These are phyloP conservation scores for Copsychus sechellarum DNA, from an alignment of 2,113 vertebrate species.

Conservation along the genomic window DNA sequence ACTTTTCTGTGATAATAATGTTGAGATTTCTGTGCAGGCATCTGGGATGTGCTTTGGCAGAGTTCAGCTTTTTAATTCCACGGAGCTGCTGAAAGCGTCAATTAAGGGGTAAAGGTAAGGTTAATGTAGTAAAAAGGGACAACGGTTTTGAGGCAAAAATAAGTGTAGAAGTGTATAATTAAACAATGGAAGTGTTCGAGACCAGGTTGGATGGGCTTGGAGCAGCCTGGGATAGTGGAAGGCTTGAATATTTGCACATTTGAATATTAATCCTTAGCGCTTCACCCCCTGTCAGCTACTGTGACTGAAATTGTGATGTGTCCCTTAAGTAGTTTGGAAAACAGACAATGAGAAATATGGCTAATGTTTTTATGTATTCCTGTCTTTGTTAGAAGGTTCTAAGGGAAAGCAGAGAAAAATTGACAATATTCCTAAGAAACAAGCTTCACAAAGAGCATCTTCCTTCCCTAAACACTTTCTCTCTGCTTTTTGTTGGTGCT, in stretches of 20 bases:
- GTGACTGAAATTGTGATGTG: not conserved
- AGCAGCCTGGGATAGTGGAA: not conserved
- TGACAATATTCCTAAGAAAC: not conserved
- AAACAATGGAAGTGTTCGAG: not conserved
- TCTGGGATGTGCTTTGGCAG: not conserved
- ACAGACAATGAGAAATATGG: not conserved
- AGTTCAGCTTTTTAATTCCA: fast-evolving
- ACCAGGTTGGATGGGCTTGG: not conserved
- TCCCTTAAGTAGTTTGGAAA: not conserved
- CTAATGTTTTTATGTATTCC: fast-evolving
- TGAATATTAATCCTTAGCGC: not conserved
- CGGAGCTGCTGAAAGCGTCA: not conserved
- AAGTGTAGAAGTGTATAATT: too few relatives aligned
- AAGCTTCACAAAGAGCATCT: not conserved
- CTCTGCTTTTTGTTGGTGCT: not conserved
- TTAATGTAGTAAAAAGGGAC: not conserved
- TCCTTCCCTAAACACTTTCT: fast-evolving
- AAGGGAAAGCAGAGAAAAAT: not conserved
- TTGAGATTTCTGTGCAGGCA: fast-evolving
- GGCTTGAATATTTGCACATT: not conserved
- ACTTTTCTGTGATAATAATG: fast-evolving
- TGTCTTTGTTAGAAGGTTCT: not conserved
- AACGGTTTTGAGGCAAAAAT: not conserved
- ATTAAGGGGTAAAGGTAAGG: not conserved
- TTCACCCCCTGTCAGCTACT: not conserved